Evolutionary conservation across 2,797 vertebrate genomes (phyloP).

Genomic region (Chiroxiphia lanceolata): DNA sequence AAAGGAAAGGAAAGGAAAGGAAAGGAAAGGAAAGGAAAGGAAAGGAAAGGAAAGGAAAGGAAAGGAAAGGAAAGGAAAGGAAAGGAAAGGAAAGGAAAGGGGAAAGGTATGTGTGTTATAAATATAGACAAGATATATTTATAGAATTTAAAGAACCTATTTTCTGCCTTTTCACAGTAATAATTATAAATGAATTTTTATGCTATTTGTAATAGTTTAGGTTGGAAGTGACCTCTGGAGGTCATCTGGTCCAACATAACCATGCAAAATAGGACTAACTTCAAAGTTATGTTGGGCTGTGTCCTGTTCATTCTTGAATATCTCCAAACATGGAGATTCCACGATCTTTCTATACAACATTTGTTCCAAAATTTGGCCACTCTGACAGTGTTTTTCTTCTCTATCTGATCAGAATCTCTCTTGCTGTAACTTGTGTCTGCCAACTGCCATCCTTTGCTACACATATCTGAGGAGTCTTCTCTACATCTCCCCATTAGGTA

Average conservation of each 20-base stretch:
- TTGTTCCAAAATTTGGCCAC: not conserved
- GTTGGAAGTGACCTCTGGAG: not conserved
- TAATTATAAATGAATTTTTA: not conserved
- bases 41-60: not conserved
- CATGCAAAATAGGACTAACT: not conserved
- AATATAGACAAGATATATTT: not conserved
- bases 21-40: not conserved
- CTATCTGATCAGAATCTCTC: not conserved
- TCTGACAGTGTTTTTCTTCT: not conserved
- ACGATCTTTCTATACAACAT: not conserved
- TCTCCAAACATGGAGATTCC: not conserved
- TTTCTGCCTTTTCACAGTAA: not conserved
- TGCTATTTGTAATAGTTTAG: not conserved
- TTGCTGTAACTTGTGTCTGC: not conserved
- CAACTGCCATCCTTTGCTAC: not conserved
- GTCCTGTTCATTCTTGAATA: not conserved
- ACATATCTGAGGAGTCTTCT: not conserved
- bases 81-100: too few species aligned
- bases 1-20: not conserved
- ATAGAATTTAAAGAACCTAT: not conserved
- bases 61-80: not conserved
- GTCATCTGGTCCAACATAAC: not conserved
- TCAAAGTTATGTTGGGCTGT: fast-evolving
- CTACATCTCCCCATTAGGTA: fast-evolving
- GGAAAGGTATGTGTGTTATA: not conserved